Evolutionary conservation across 2,888 invertebrate genomes (phyloP).

Genomic region (Platycheirus albimanus): DNA sequence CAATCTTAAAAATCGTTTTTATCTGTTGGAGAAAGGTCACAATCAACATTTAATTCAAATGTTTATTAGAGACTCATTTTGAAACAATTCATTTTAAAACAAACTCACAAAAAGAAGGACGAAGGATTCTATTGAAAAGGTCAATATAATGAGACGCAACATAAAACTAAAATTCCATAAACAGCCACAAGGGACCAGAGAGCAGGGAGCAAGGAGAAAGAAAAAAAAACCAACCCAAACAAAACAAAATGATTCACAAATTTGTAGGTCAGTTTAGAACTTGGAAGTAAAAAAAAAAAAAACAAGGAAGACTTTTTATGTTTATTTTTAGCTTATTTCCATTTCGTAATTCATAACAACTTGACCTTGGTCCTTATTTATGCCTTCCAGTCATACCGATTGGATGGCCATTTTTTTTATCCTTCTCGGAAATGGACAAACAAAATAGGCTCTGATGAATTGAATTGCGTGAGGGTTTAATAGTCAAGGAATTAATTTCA

Average conservation of each 20-base stretch:
- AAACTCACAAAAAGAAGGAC: not conserved
- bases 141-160: not conserved
- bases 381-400: not conserved
- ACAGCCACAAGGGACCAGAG: too few relatives aligned
- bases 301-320: not conserved
- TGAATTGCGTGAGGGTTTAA: conserved; percentile 25
- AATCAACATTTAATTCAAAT: too few relatives aligned
- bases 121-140: conserved; percentile 3
- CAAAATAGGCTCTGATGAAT: conserved; percentile 14
- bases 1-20: too few relatives aligned
- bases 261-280: too few relatives aligned
- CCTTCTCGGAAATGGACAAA: not conserved
- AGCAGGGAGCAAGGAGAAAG: too few relatives aligned
- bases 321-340: not conserved
- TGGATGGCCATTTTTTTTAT: not conserved
- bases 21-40: too few relatives aligned
- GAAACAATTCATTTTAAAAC: not conserved
- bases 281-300: too few relatives aligned
- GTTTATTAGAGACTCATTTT: not conserved
- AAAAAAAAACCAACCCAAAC: not conserved
- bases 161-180: not conserved
- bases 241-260: not conserved
- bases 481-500: conserved; percentile 13
- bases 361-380: conserved; percentile 18
- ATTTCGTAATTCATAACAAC: conserved; percentile 1